Evolutionary conservation across 1,140 invertebrate species (phyloP).

Genomic region (Condylostylus longicornis): DNA sequence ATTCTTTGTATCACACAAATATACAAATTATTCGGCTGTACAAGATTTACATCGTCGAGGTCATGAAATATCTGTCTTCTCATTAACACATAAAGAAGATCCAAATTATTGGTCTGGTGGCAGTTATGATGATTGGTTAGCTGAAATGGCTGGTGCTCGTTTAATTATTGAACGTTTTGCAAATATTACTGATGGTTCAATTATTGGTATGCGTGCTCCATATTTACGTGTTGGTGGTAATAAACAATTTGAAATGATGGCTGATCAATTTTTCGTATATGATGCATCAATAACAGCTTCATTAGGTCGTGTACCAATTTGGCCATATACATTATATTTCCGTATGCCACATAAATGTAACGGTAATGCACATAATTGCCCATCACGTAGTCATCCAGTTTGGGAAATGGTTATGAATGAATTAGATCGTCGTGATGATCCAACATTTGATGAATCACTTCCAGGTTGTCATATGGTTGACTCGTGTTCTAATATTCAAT

Average conservation of each 20-base stretch:
- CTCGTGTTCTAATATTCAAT: constrained; percentile 82
- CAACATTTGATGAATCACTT: constrained; percentile 76
- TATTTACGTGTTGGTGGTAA: constrained; percentile 84
- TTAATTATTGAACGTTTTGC: constrained; percentile 76
- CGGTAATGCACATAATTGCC: constrained; percentile 83
- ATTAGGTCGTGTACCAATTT: constrained; percentile 73
- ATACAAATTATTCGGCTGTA: constrained; percentile 87
- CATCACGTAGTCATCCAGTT: constrained; percentile 74
- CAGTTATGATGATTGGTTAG: constrained; percentile 80
- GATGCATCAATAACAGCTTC: constrained; percentile 87
- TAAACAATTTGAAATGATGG: constrained; percentile 92
- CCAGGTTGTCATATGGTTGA: constrained; percentile 89
- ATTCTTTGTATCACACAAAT: constrained; percentile 93
- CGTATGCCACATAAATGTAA: constrained; percentile 89
- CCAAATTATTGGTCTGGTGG: constrained; percentile 79
- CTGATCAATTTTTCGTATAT: constrained; percentile 86
- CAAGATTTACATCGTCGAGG: constrained; percentile 82
- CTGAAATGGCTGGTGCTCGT: constrained; percentile 88
- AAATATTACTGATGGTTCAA: constrained; percentile 79
- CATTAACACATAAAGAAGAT: constrained; percentile 82
- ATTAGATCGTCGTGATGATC: constrained; percentile 78
- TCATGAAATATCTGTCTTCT: constrained; percentile 88
- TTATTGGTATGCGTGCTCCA: constrained; percentile 77
- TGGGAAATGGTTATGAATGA: constrained; percentile 97
- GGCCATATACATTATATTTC: constrained; percentile 92